Base-by-base conservation (phyloP, 2,113 vertebrate genomes). In the Sarotherodon lohbergeri region DNA sequence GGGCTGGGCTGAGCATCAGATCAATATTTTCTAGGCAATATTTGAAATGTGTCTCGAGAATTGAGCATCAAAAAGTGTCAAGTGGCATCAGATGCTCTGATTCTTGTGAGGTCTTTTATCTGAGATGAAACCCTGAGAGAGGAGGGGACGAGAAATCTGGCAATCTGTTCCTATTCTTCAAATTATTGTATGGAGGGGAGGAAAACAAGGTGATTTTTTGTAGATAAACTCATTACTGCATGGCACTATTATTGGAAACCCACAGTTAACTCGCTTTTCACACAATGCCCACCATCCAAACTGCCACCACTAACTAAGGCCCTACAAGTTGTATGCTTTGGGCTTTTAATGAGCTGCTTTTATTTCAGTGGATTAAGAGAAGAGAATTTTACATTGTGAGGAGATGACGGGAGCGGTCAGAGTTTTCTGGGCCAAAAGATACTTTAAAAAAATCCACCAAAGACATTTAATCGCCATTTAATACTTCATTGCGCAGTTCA, bases 391-490 rank as follows among this genome's bases (percentile, higher is more conserved):
- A 48, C 34, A 36, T 24, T 22, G 22, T 29, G 14, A 52, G 76
- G 39, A 80, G 39, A 68, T 13, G 82, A 71, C 3, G 4, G 59
- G 8, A 84, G 63, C 46, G 29, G 80, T 68, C 43, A 84, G 52
- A 54, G 4, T 81, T 90, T 86, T 83, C 22, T 34, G 66, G 50
- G 73, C 89, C 54, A 86, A 83, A 86, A 90, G 80, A 90, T 79
- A 90, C 86, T 91, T 93, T 86, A 0, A 4, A 63, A 63, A 66
- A 39, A 87, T 88, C 90, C 88, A 89, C 89, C 86, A 89, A 91
- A 94, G 86, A 90, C 91, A 94, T 95, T 94, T 95, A 94, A 94
- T 96, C 86, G 78, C 84, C 84, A 87, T 92, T 91, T 92, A 92
- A 93, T 94, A 92, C 92, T 92, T 94, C 87, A 93, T 94, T 84